These are phyloP conservation scores for Anableps anableps DNA, from an alignment of 2,797 vertebrate species.

Conservation along the genomic window DNA sequence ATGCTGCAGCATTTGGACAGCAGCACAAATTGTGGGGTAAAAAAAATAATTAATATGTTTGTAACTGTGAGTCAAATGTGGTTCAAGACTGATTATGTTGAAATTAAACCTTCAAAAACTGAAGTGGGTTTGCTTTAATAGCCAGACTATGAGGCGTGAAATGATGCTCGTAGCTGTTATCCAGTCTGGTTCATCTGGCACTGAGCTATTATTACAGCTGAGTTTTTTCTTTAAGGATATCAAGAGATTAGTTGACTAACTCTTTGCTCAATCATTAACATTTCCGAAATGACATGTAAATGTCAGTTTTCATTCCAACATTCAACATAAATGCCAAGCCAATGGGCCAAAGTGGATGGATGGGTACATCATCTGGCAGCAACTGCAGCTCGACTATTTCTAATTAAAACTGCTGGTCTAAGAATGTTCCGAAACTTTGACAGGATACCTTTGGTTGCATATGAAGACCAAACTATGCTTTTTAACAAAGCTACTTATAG, in stretches of 20 bases:
- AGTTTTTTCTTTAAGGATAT: background rate
- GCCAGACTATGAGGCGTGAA: constrained; percentile 26
- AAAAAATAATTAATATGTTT: constrained; percentile 30
- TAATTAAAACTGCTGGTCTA: background rate
- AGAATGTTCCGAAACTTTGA: background rate
- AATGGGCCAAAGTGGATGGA: background rate
- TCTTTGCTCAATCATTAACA: background rate
- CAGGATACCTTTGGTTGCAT: background rate
- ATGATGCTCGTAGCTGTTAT: constrained; percentile 21
- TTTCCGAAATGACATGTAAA: background rate
- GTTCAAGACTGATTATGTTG: constrained; percentile 33
- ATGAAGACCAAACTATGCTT: background rate
- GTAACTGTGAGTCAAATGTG: constrained; percentile 24
- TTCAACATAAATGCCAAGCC: background rate
- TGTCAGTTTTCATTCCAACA: background rate
- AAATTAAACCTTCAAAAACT: constrained; percentile 29
- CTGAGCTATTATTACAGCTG: background rate
- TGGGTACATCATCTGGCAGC: background rate
- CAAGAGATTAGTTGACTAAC: background rate
- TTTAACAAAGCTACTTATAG: background rate
- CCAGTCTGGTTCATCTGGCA: background rate
- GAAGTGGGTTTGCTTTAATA: constrained; percentile 12
- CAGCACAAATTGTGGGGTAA: constrained; percentile 13
- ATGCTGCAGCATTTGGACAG: constrained; percentile 5
- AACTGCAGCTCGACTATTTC: background rate